Base-by-base conservation (phyloP, 2,888 invertebrate species). In the Agrochola lota region DNA sequence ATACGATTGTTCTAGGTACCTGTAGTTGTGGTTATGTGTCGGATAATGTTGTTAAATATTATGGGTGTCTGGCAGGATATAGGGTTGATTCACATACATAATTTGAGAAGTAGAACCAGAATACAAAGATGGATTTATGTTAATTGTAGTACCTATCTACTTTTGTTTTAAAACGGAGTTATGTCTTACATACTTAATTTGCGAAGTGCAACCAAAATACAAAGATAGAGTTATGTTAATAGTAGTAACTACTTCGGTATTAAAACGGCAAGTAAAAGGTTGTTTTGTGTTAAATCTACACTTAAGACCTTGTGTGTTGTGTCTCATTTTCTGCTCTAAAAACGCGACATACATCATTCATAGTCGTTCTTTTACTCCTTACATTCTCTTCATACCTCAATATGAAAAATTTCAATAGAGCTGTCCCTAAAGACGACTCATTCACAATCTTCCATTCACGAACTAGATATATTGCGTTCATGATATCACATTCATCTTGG, bases 371-470 rank as follows among this genome's bases (percentile, higher is more conserved):
- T 71, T 64, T 49, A 60, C 55, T 66, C 59, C 15, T 66, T n/a
- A 49, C 40, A 57, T 77, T 80, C 60, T 4, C 12, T 62, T 40
- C 26, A 57, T 49, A 30, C n/a, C 12, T 59, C 52, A 83, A 62
- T 71, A 71, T 43, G 11, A 12, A 71, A 83, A 57, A 46, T 52
- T 71, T 71, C 15, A 59, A 78, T 49, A 62, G 7, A 83, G 17
- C 26, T 67, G 12, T 26, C 52, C 23, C 23, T 78, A 71, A 81
- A 78, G 71, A 78, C 57, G 70, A 68, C 78, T 62, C 80, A 78
- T 78, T 84, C 67, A 84, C 49, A 30, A 83, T 71, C 30, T 83
- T 26, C 49, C 26, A 83, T 83, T 83, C 43, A 68, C 1, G 11
- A 78, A 11, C 52, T 78, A 78, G 67, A 72, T 68, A 62, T 49